A percentile compares a stretch with the other conserved stretches of the same genome.
Conservation (phyloP, 2,113 vertebrate species). For the Chionodraco myersi region DNA sequence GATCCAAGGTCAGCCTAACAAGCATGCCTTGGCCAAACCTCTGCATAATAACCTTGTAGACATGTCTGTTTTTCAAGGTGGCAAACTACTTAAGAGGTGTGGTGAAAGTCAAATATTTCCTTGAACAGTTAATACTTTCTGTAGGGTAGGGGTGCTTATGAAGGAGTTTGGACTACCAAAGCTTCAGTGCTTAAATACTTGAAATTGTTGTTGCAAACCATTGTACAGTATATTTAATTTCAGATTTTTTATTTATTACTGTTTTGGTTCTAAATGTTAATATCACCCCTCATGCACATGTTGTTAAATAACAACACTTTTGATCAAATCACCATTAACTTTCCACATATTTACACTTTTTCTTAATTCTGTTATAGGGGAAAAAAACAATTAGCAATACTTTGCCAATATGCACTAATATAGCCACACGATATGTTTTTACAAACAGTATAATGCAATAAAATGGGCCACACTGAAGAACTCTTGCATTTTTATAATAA, state of each 20-base stretch:
- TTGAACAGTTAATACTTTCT: neutral
- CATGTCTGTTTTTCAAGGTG: neutral
- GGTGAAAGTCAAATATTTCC: conserved; percentile 2
- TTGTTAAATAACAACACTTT: neutral
- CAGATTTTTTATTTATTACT: neutral
- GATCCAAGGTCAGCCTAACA: neutral
- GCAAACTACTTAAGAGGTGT: conserved; percentile 1
- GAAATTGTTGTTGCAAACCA: neutral
- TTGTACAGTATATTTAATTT: neutral
- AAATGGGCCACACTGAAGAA: neutral
- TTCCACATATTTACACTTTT: neutral
- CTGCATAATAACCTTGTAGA: neutral
- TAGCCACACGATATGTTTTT: too few relatives aligned
- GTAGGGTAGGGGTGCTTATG: neutral
- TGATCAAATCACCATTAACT: neutral
- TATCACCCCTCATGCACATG: neutral
- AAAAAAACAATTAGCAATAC: neutral
- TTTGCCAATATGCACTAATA: neutral
- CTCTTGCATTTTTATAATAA: neutral
- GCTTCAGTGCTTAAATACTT: conserved; percentile 8
- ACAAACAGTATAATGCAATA: neutral
- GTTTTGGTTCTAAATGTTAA: neutral
- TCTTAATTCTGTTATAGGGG: neutral
- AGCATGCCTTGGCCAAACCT: neutral
- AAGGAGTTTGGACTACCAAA: neutral